Conservation (phyloP, 2,113 vertebrate species). For the Prinia subflava region DNA sequence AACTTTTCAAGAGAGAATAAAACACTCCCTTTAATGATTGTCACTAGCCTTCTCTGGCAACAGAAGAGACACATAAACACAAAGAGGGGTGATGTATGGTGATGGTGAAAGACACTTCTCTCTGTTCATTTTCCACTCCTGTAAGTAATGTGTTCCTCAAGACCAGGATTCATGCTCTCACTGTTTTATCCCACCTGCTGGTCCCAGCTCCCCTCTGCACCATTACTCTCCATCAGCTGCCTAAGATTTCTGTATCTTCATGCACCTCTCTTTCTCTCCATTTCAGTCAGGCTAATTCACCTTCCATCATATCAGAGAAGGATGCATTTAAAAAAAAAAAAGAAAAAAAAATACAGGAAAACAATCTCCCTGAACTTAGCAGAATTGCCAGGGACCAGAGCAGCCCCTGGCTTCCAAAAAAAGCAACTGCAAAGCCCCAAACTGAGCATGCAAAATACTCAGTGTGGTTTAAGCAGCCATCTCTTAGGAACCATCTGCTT, state of each 20-base stretch:
- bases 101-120: background rate
- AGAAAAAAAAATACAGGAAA: background rate
- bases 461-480: constrained; percentile 33
- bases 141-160: background rate
- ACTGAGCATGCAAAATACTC: constrained; percentile 24
- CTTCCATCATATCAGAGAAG: background rate
- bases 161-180: background rate
- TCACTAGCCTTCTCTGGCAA: background rate
- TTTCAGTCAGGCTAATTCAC: background rate
- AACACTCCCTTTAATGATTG: background rate
- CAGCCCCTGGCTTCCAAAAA: constrained; percentile 64
- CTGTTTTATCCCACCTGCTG: background rate
- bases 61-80: background rate
- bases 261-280: background rate
- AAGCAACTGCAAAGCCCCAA: constrained; percentile 56
- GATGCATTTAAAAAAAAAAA: background rate
- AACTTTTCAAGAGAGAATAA: background rate
- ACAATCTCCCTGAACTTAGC: background rate
- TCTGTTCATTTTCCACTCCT: background rate
- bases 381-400: constrained; percentile 55
- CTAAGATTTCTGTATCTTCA: background rate
- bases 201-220: background rate
- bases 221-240: background rate
- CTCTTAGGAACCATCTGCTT: constrained; percentile 51
- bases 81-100: background rate